Base-by-base conservation (phyloP, 2,797 vertebrate genomes). In the Arnoldichthys spilopterus region DNA sequence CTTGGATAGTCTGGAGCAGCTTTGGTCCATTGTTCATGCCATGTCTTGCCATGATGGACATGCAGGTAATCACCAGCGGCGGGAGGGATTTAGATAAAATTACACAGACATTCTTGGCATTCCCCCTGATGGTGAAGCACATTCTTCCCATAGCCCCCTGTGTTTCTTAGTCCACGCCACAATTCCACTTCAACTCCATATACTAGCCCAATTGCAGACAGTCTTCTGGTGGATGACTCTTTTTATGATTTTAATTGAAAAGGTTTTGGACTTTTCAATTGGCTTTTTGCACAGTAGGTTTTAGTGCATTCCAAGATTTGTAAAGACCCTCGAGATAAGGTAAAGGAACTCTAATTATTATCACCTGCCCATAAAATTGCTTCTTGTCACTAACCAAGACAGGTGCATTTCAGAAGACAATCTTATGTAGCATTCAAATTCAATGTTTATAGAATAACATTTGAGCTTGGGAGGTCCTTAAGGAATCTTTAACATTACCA, bases 61-160 rank as follows among this genome's bases (percentile, higher is more conserved):
- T 85, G 64, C 90, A 91, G 88, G 89, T 91, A 81, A 77, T 84
- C 51, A 85, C 78, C 67, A 56, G 81, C 81, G 47, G 86, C 75
- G 68, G 85, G 84, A 81, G 80, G 88, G 86, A 43, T 69, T 90
- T 89, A 84, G 87, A 78, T 72, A 81, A 81, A 88, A 85, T 91
- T 91, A 88, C 90, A 86, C 87, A 81, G 87, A 89, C 91, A 94
- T 94, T 94, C 93, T 88, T 92, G 83, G 86, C 89, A 94, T 94
- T 93, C 92, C 37, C 85, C 89, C 72, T 68, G 58, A 70, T 84
- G 26, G 86, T 89, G 91, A 90, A 90, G 89, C 91, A 89, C 91
- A 93, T 93, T 92, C 86, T 89, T 92, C 82, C 78, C 74, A 81
- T 87, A 89, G 86, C 78, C 87, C 85, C 87, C 87, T 90, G 89